Evolutionary conservation across 2,888 invertebrate genomes (phyloP).

Genomic region (Ornithoptera alexandrae): DNA sequence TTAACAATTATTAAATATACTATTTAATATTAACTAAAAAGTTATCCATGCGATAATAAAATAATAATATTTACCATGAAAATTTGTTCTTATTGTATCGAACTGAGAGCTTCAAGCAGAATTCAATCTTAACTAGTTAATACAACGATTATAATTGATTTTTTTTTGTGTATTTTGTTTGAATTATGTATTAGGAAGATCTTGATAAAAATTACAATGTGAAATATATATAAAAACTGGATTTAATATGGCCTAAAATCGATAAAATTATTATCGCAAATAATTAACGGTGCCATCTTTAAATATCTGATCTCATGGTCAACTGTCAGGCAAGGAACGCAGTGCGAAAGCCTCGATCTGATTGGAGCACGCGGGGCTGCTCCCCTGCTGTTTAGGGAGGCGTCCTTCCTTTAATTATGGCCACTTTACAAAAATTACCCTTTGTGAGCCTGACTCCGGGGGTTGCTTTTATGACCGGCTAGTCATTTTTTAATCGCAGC

Average conservation of each 20-base stretch:
- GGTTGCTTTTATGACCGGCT: constrained; percentile 71
- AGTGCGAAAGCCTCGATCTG: constrained; percentile 39
- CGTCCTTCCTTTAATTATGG: constrained; percentile 58
- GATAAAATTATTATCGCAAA: constrained; percentile 22
- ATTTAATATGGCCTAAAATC: background rate
- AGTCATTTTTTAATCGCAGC: constrained; percentile 66
- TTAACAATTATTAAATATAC: no score
- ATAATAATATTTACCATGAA: no score
- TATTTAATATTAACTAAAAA: no score
- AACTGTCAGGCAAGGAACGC: constrained; percentile 55
- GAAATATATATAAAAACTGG: no score
- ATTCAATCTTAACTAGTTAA: no score
- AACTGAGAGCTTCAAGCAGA: no score
- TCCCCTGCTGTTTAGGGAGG: constrained; percentile 49
- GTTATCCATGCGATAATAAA: no score
- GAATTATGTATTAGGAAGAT: no score
- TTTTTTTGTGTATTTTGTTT: no score
- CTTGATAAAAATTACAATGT: no score
- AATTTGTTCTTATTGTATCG: no score
- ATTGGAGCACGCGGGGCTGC: constrained; percentile 50
- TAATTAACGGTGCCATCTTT: constrained; percentile 65
- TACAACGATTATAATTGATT: no score
- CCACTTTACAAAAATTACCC: constrained; percentile 77
- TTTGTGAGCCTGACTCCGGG: constrained; percentile 73
- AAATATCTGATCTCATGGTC: constrained; percentile 49